Conservation (phyloP, 1,140 invertebrate species). For the Dryas iulia region DNA sequence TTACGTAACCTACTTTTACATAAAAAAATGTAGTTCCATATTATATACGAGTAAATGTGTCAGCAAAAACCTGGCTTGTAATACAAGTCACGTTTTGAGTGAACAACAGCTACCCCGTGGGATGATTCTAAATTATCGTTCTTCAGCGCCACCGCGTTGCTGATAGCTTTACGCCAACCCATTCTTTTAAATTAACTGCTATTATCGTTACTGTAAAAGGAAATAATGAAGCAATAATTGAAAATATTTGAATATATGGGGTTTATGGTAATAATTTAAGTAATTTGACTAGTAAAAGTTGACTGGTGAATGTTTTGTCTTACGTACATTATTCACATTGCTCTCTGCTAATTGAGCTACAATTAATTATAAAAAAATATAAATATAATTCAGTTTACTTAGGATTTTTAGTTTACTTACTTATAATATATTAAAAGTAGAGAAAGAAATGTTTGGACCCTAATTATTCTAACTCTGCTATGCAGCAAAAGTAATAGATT, state of each 20-base stretch:
- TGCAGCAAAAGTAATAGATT: no score
- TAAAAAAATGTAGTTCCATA: constrained; percentile 1
- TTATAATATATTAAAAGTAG: no score
- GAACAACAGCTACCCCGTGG: neutral
- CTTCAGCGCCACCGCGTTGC: neutral
- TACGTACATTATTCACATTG: no score
- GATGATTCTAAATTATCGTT: constrained; percentile 3
- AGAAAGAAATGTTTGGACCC: no score
- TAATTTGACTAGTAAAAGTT: no score
- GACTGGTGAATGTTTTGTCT: no score
- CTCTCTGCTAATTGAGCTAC: no score
- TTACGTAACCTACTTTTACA: neutral
- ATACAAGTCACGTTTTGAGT: constrained; percentile 3
- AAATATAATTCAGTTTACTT: no score
- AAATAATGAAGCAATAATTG: neutral
- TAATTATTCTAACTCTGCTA: no score
- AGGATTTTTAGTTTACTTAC: no score
- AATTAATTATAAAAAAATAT: no score
- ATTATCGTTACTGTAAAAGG: neutral
- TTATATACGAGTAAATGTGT: constrained; percentile 1
- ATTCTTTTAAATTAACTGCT: constrained; percentile 1
- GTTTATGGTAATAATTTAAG: neutral
- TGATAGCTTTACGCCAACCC: neutral
- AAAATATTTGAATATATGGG: neutral
- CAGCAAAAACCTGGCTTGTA: neutral